phyloP scores from a whole-genome alignment of 2,888 invertebrate species.

The Eueremaeus valkanovi region DNA sequence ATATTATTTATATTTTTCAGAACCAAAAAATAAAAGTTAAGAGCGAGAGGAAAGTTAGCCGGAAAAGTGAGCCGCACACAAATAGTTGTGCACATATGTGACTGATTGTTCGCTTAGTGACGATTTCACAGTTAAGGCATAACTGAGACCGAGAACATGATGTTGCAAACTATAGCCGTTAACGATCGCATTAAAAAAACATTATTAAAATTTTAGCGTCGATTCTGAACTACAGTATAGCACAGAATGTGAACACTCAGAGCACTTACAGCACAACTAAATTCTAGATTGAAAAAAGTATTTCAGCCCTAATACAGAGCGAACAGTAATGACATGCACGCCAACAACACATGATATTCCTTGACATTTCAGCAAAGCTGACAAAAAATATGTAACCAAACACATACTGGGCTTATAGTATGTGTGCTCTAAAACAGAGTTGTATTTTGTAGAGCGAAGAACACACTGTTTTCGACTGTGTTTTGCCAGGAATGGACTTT shows the following conservation, averaged over 20 bases:
- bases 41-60: background rate
- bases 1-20: background rate
- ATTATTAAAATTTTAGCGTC: conserved; percentile 20
- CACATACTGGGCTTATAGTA: too few species aligned
- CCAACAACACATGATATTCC: background rate
- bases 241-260: background rate
- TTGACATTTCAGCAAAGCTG: background rate
- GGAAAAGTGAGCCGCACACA: background rate
- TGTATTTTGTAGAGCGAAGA: too few species aligned
- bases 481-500: background rate
- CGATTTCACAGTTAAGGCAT: conserved; percentile 2
- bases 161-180: background rate
- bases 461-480: background rate
- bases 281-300: too few species aligned
- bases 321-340: conserved; percentile 4
- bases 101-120: conserved; percentile 1
- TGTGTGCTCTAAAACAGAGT: too few species aligned
- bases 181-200: conserved; percentile 16
- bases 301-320: background rate
- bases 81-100: conserved; percentile 8
- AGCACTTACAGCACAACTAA: background rate
- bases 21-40: background rate
- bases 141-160: background rate
- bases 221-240: background rate
- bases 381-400: conserved; percentile 7